phyloP scores from a whole-genome alignment of 2,797 vertebrate species.

The Tapera naevia region DNA sequence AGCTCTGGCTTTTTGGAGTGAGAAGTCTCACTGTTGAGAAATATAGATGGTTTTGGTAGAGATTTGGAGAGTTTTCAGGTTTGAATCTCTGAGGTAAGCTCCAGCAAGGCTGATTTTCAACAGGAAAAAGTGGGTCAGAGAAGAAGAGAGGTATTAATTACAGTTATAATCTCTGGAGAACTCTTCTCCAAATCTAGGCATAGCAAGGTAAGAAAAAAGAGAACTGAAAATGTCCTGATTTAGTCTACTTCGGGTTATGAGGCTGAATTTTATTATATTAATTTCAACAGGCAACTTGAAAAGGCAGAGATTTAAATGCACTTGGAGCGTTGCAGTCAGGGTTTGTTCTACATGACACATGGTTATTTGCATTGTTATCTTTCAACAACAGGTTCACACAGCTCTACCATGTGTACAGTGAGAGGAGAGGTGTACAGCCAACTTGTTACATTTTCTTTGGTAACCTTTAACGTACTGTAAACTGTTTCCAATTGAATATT shows the following conservation, averaged over 20 bases:
- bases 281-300: background rate
- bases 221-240: background rate
- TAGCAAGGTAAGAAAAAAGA: conserved; percentile 14
- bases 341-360: background rate
- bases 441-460: background rate
- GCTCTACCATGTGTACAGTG: background rate
- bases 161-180: conserved; percentile 40
- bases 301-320: background rate
- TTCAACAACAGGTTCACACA: background rate
- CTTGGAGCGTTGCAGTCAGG: background rate
- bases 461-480: background rate
- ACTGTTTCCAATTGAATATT: background rate
- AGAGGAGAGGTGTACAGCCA: background rate
- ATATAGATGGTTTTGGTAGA: conserved; percentile 46
- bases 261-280: background rate
- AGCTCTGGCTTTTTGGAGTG: conserved; percentile 12
- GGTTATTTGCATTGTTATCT: background rate
- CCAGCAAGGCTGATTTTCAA: background rate
- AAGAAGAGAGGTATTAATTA: conserved; percentile 65
- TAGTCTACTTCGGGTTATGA: background rate
- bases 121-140: conserved; percentile 55
- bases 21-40: conserved; percentile 22
- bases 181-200: conserved; percentile 13
- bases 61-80: conserved; percentile 62
- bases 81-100: conserved; percentile 45